phyloP scores from a whole-genome alignment of 1,140 invertebrate species.

The Drosophila pandora region DNA sequence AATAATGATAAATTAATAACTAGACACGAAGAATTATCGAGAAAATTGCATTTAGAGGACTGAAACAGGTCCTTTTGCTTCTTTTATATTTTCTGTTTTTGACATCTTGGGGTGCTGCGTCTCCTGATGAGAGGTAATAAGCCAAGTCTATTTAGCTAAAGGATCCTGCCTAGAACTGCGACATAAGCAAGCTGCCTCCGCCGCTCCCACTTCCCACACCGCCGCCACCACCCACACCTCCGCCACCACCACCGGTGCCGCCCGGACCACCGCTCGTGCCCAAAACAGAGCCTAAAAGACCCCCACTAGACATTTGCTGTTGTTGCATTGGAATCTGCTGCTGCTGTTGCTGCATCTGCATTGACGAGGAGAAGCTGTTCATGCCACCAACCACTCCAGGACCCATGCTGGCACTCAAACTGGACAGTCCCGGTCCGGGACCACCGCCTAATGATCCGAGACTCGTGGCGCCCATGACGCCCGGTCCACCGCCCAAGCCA shows the following conservation, averaged over 20 bases:
- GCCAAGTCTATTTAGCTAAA: conserved; percentile 74
- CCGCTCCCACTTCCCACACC: conserved; percentile 45
- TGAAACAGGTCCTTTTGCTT: conserved; percentile 19
- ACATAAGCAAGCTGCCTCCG: conserved; percentile 68
- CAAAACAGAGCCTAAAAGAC: conserved; percentile 64
- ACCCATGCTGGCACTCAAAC: conserved; percentile 43
- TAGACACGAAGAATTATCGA: conserved; percentile 70
- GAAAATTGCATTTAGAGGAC: conserved; percentile 70
- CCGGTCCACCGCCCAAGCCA: conserved; percentile 53
- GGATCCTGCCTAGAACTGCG: conserved; percentile 73
- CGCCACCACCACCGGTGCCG: conserved; percentile 33
- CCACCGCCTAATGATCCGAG: conserved; percentile 40
- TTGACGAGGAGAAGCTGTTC: conserved; percentile 62
- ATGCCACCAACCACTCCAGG: conserved; percentile 44
- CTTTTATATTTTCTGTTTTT: conserved; percentile 15
- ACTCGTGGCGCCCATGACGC: conserved; percentile 64
- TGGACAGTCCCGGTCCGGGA: conserved; percentile 47
- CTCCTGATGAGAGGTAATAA: conserved; percentile 69
- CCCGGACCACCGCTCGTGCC: conserved; percentile 58
- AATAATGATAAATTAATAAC: conserved; percentile 68
- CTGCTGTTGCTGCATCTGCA: conserved; percentile 69
- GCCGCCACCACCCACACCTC: conserved; percentile 40
- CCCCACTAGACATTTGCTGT: conserved; percentile 71
- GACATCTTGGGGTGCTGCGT: conserved; percentile 23
- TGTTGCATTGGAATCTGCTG: conserved; percentile 68